These are phyloP conservation scores for Agonopterix alstromeriana DNA, from an alignment of 2,888 invertebrate genomes.

Conservation along the genomic window DNA sequence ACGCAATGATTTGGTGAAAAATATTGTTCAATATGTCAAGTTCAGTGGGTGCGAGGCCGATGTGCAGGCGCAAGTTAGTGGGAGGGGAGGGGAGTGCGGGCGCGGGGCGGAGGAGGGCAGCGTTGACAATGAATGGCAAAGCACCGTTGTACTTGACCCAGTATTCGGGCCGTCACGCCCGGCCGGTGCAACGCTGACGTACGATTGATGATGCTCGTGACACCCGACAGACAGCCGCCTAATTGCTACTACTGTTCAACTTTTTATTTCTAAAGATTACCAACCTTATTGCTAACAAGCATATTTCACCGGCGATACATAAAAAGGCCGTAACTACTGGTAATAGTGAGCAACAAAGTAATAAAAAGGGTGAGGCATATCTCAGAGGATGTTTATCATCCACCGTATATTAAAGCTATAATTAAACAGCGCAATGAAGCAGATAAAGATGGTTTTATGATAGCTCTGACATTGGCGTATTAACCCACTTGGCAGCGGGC, in stretches of 20 bases:
- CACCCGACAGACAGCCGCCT: slow-evolving; percentile 17
- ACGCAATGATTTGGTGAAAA: slow-evolving; percentile 52
- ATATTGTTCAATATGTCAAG: slow-evolving; percentile 56
- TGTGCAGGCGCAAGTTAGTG: slow-evolving; percentile 39
- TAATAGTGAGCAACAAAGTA: neutral
- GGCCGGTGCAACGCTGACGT: slow-evolving; percentile 35
- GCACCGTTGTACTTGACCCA: slow-evolving; percentile 75
- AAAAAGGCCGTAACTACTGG: neutral
- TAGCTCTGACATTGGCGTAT: slow-evolving; percentile 64
- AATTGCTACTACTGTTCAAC: slow-evolving; percentile 5
- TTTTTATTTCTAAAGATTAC: slow-evolving; percentile 1
- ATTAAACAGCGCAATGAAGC: slow-evolving; percentile 31
- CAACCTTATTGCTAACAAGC: neutral
- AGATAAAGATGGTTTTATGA: slow-evolving; percentile 42
- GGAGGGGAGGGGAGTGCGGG: slow-evolving; percentile 15
- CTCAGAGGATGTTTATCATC: no score
- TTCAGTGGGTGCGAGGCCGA: slow-evolving; percentile 61
- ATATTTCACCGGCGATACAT: neutral
- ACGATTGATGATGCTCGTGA: slow-evolving; percentile 53
- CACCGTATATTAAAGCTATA: slow-evolving; percentile 22
- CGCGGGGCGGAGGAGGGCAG: slow-evolving; percentile 21
- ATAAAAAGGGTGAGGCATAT: neutral
- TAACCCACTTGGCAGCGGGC: slow-evolving; percentile 62
- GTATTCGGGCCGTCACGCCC: slow-evolving; percentile 59
- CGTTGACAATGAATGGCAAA: slow-evolving; percentile 73